Evolutionary conservation across 2,797 vertebrate genomes (phyloP), one percentile per base, ranked within the genome.

Genomic region (Alfaro cultratus): DNA sequence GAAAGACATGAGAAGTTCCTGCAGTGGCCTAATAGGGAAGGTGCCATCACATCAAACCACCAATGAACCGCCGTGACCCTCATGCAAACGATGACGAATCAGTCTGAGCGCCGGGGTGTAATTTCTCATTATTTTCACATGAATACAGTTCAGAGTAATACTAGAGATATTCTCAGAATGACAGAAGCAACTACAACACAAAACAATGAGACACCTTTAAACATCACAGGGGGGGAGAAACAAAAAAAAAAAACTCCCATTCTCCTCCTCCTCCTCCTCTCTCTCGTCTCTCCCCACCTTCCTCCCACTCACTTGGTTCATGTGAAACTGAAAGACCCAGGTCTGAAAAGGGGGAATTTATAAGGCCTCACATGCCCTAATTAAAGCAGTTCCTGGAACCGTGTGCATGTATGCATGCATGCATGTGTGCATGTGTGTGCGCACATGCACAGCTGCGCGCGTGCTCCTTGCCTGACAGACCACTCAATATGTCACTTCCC

Each of bases 261-360:
- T 70, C 84, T 75, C 80, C 86, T 86, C 90, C 86, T 77, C 79
- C 82, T 74, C 80, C 86, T 78, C 79, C 53, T 1, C 77, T 85
- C 75, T 79, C 79, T 82, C 78, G 81, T 74, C 81, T 60, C 68
- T 76, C 88, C 84, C 89, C 85, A 84, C 83, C 84, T 77, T 77
- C 87, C 93, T 87, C 91, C 89, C 86, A 89, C 92, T 88, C 80
- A 57, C 46, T 79, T 41, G 11, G 78, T 89, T 90, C 72, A 73
- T 51, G 83, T 88, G 93, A 95, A 95, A 95, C 92, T 95, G 94
- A 95, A 94, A 95, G 90, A 91, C 88, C 91, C 80, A 71, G 76
- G 88, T 93, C 82, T 88, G 83, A 94, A 93, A 88, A 89, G 94
- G 95, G 95, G 95, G 91, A 95, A 94, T 95, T 95, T 92, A 91